A percentile compares a stretch with the other conserved stretches of the same genome.
These are phyloP conservation scores for Eumacrocentrus americanus DNA, from an alignment of 2,888 invertebrate genomes.

Conservation along the genomic window DNA sequence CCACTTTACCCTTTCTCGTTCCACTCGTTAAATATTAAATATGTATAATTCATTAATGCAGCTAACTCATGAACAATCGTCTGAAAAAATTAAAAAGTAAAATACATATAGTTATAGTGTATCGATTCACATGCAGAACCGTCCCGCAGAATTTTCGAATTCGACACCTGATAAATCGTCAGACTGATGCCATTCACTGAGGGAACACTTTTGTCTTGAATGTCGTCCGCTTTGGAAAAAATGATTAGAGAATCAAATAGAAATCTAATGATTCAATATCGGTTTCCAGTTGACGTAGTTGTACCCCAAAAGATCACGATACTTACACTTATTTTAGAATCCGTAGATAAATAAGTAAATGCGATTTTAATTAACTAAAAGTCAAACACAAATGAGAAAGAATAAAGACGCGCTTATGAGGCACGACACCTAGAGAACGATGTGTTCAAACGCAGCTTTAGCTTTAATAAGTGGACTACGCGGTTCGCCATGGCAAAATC, in stretches of 20 bases:
- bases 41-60: no score
- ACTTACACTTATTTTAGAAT: constrained; percentile 34
- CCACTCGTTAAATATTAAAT: no score
- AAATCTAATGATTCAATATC: constrained; percentile 5
- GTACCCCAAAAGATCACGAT: constrained; percentile 23
- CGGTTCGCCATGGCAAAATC: no score
- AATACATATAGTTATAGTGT: constrained; percentile 5
- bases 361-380: not conserved
- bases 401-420: constrained; percentile 42
- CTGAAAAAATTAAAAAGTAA: no score
- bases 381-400: constrained; percentile 10
- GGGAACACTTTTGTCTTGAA: constrained; percentile 36
- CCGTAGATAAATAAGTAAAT: constrained; percentile 38
- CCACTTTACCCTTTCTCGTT: no score
- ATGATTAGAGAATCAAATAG: constrained; percentile 9
- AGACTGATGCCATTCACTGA: constrained; percentile 38
- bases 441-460: no score
- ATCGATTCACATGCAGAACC: constrained; percentile 16
- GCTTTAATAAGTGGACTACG: no score
- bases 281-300: not conserved
- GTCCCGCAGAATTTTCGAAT: constrained; percentile 31
- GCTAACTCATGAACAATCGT: no score
- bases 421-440: no score
- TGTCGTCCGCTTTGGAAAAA: constrained; percentile 2
- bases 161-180: constrained; percentile 32